Conservation (phyloP, 1,140 invertebrate species). For the Solen grandis region DNA sequence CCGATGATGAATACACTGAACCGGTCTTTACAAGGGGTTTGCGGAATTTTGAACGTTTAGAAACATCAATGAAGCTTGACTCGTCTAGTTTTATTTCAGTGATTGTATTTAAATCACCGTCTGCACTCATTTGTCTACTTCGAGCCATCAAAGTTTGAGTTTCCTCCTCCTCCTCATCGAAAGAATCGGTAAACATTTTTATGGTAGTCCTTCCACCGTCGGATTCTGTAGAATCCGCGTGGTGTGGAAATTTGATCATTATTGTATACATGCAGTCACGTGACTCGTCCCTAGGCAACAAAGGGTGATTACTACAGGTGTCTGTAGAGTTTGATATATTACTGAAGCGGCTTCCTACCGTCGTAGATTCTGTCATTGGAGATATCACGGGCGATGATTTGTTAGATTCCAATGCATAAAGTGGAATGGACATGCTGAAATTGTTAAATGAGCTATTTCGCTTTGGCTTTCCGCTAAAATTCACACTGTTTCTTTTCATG, state of each 20-base stretch:
- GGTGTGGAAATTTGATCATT: conserved; percentile 89
- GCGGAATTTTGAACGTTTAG: background rate
- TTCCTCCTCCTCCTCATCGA: conserved; percentile 10
- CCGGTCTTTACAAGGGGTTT: conserved; percentile 32
- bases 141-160: background rate
- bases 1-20: conserved; percentile 11
- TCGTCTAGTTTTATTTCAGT: conserved; percentile 16
- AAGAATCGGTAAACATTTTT: conserved; percentile 69
- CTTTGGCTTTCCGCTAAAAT: background rate
- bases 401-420: conserved; percentile 63
- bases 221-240: conserved; percentile 27
- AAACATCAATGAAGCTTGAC: conserved; percentile 11
- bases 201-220: background rate
- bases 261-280: conserved; percentile 90
- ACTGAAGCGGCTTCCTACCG: conserved; percentile 62
- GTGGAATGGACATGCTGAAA: conserved; percentile 64
- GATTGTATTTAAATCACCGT: background rate
- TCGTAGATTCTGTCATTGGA: conserved; percentile 58
- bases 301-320: background rate
- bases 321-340: conserved; percentile 31
- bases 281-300: background rate
- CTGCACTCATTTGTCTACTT: background rate
- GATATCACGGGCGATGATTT: conserved; percentile 30
- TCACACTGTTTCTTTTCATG: background rate
- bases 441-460: background rate